phyloP scores from a whole-genome alignment of 2,888 invertebrate genomes.

The Glyphotaelius pellucidus region DNA sequence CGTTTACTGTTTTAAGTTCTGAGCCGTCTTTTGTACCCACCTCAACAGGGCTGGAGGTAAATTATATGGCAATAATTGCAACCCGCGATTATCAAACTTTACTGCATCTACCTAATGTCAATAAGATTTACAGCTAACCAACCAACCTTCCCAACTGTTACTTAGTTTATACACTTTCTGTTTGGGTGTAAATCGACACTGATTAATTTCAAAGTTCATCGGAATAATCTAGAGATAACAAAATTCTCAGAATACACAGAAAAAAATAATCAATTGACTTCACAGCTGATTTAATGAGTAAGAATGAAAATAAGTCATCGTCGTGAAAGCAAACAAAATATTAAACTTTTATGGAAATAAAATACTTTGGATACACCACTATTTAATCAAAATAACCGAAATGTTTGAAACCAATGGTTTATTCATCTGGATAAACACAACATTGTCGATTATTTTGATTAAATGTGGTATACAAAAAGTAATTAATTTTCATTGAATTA shows the following conservation, averaged over 20 bases:
- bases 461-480: too few relatives aligned
- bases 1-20: constrained; percentile 32
- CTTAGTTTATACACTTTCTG: not conserved
- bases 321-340: not conserved
- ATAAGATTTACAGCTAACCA: constrained; percentile 28
- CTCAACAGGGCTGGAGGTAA: constrained; percentile 13
- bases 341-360: too few relatives aligned
- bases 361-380: too few relatives aligned
- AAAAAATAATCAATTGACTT: too few relatives aligned
- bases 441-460: too few relatives aligned
- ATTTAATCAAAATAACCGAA: too few relatives aligned
- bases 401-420: too few relatives aligned
- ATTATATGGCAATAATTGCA: constrained; percentile 44
- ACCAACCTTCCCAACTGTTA: not conserved
- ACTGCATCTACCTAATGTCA: not conserved
- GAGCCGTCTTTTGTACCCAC: constrained; percentile 12
- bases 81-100: constrained; percentile 24
- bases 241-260: not conserved
- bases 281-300: too few relatives aligned
- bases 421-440: too few relatives aligned
- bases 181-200: not conserved
- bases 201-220: constrained; percentile 18
- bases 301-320: too few relatives aligned
- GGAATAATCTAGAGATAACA: not conserved
- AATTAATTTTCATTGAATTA: too few relatives aligned